A percentile compares a stretch with the other conserved stretches of the same genome.
These are phyloP conservation scores for Drosophila repleta DNA, from an alignment of 1,140 invertebrate species.

Conservation along the genomic window DNA sequence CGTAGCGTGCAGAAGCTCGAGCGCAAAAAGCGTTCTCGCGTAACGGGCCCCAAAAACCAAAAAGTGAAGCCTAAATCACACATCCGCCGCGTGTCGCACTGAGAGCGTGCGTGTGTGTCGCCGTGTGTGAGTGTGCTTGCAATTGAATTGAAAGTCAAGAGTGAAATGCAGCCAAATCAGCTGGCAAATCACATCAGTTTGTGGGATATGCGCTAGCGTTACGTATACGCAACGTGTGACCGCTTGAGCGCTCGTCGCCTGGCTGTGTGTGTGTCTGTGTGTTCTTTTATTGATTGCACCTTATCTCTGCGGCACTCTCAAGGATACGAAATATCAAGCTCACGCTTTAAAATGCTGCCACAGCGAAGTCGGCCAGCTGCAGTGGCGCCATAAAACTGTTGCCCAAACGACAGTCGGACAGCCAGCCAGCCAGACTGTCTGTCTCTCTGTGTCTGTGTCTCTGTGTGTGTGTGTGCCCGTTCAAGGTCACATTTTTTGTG, in stretches of 20 bases:
- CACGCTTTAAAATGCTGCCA: constrained; percentile 40
- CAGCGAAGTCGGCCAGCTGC: constrained; percentile 24
- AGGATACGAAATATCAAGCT: constrained; percentile 35
- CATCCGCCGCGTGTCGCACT: constrained; percentile 4
- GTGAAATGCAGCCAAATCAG: constrained; percentile 42
- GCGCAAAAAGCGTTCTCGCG: constrained; percentile 51
- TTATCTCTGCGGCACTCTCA: constrained; percentile 28
- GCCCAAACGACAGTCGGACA: constrained; percentile 9
- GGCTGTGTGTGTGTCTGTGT: constrained; percentile 19
- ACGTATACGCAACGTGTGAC: constrained; percentile 68
- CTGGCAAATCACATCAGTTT: constrained; percentile 11
- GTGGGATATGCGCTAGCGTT: constrained; percentile 33
- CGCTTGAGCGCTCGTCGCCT: not conserved
- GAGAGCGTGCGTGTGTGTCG: constrained; percentile 2
- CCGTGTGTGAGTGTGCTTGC: constrained; percentile 11
- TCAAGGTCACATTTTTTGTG: constrained; percentile 63
- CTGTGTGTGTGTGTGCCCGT: constrained; percentile 39
- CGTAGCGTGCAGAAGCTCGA: constrained; percentile 70
- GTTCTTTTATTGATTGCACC: constrained; percentile 67
- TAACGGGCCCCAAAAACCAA: constrained; percentile 16
- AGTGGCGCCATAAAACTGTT: constrained; percentile 43
- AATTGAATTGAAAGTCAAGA: constrained; percentile 26
- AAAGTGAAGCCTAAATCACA: constrained; percentile 32
- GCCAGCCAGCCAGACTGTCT: not conserved
- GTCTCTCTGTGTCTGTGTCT: constrained; percentile 9